Percentiles rank a stretch among this genome's conserved stretches.
phyloP scores from a whole-genome alignment of 2,113 vertebrate species.

The Tichodroma muraria region DNA sequence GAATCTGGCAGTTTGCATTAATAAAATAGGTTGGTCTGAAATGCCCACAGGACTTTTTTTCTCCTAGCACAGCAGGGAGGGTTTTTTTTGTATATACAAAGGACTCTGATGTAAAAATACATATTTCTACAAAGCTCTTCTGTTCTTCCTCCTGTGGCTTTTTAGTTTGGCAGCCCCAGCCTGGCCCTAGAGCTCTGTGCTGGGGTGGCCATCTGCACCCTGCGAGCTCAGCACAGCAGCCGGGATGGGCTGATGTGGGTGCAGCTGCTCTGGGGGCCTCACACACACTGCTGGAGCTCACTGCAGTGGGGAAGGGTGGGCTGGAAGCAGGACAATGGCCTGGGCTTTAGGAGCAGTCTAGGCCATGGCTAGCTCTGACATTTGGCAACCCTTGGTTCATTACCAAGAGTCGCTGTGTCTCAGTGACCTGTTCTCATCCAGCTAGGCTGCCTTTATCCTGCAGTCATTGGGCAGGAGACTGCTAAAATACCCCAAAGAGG shows the following conservation, averaged over 20 bases:
- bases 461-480: not conserved
- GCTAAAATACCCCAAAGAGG: not conserved
- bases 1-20: not conserved
- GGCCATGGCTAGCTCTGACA: not conserved
- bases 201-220: not conserved
- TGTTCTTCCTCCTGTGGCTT: not conserved
- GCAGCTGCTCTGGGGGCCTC: fast-evolving
- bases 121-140: not conserved
- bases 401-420: not conserved
- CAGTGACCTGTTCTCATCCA: not conserved
- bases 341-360: not conserved
- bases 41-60: not conserved
- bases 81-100: not conserved
- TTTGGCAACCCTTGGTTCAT: not conserved
- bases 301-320: not conserved
- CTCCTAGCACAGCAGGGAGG: not conserved
- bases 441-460: not conserved
- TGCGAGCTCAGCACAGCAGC: fast-evolving
- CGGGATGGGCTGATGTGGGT: fast-evolving
- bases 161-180: not conserved
- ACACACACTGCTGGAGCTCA: not conserved
- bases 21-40: slow-evolving; percentile 10
- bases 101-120: slow-evolving; percentile 1
- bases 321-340: not conserved
- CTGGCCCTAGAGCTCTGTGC: fast-evolving